Percentiles rank a stretch among this genome's conserved stretches.
phyloP scores from a whole-genome alignment of 2,113 vertebrate species.

The Malurus alboscapulatus region DNA sequence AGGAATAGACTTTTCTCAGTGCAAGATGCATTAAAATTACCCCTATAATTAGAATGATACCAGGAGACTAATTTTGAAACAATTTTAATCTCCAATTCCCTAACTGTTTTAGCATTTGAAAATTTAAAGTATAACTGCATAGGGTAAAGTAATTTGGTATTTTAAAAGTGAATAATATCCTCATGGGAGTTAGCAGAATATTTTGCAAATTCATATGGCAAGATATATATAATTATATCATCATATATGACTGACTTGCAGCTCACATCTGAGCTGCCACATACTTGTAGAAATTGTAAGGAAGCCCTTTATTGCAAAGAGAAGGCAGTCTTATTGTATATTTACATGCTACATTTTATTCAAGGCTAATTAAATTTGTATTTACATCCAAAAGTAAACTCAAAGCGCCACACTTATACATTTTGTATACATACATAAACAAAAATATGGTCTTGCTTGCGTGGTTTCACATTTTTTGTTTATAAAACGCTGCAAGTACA shows the following conservation, averaged over 20 bases:
- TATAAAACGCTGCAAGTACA: neutral
- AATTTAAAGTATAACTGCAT: neutral
- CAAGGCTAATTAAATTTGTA: neutral
- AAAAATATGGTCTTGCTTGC: neutral
- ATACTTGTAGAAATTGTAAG: neutral
- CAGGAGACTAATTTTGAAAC: neutral
- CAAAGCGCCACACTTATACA: neutral
- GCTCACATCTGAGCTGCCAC: neutral
- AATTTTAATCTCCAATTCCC: neutral
- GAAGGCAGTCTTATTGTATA: neutral
- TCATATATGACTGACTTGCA: neutral
- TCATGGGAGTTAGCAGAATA: neutral
- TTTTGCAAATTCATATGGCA: neutral
- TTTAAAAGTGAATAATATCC: neutral
- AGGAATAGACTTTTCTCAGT: slow-evolving; percentile 8
- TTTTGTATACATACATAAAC: neutral
- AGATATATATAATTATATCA: neutral
- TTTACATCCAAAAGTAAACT: neutral
- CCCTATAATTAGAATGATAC: neutral
- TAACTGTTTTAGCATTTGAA: neutral
- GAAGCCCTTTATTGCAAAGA: neutral
- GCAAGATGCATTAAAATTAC: neutral
- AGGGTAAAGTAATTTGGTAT: neutral
- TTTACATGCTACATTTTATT: neutral
- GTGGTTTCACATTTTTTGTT: neutral